Base-by-base conservation (phyloP, 2,888 invertebrate species). In the Camptogramma bilineatum region DNA sequence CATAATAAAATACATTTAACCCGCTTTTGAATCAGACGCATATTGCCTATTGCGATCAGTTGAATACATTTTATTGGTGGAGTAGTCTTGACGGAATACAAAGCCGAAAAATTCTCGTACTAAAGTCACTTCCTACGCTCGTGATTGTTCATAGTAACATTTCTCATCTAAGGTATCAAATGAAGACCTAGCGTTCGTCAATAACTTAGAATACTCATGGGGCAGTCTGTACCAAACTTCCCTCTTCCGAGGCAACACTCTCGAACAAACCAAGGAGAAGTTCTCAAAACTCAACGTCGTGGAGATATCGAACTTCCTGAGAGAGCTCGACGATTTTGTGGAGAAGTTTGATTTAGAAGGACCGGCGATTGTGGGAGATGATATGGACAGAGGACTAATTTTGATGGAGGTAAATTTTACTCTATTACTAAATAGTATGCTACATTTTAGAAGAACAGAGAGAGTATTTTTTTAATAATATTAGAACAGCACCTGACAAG, bases 261-360 rank as follows among this genome's bases (percentile, higher is more conserved):
- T 97, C 42, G 96, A 96, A 78, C 95, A 96, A 60, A 97, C 97
- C n/a, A 98, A 97, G 81, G 96, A 96, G 59, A 96, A 97, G 78
- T 98, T 98, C 88, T 96, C 97, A 9, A 95, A 96, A 78, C 94
- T 98, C 77, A 98, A 97, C 39, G 94, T 95, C 55, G 90, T 94
- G 0, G 96, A 98, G 84, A 97, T 98, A 65, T 90, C 93, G 0
- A 94, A 94, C 21, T 97, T 97, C 86, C 86, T 94, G 42, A 85
- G 94, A 42, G 93, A 95, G 58, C 76, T 95, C 3, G 93, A 93
- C 24, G 94, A 94, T 0, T 98, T 98, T 83, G 94, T 96, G 0
- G 94, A 95, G 72, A 94, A 95, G 76, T 98, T 97, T 79, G 94
- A 96, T 68, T 83, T 72, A 0, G 95, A 96, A 73, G 98, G 98